Base-by-base conservation (phyloP, 1,140 invertebrate genomes). In the Geopemphigus sp. region DNA sequence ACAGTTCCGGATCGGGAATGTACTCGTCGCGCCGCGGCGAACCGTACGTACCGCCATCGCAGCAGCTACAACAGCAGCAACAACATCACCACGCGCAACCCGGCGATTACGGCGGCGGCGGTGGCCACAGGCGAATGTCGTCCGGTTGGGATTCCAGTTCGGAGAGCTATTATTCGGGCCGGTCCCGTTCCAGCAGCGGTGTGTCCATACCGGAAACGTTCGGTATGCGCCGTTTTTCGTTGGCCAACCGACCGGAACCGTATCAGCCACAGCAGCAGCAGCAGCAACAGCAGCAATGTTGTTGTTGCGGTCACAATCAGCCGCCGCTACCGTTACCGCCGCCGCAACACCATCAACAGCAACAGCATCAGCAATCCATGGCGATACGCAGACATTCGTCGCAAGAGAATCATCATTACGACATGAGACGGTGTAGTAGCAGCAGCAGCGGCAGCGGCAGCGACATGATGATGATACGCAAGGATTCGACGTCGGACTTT, bases 1-100 rank as follows among this genome's bases (percentile, higher is more conserved):
- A 89, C 19, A 84, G 89, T 26, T 83, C 89, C 22, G 85, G 88
- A 82, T 91, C 90, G 22, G 86, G 87, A 39, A 5, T 89, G 88
- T 82, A 88, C 88, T 39, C 84, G 90, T 47, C 88, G 0, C 87
- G 88, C 47, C 84, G 90, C 50, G 88, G 0, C 87, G 88, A 78
- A 14, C 61, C 74, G 39, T 78, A 78, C 74, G 22, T 78, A 12
- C 39, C 57, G 24, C 53, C 54, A 26, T 26, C 32, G 32, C n/a
- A 88, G 87, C 80, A 88, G 17, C 5, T 29, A 10, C 66, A 53
- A 15, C 64, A 45, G n/a, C 14, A 0, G 83, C n/a, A n/a, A n/a
- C n/a, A n/a, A n/a, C n/a, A n/a, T n/a, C n/a, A n/a, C n/a, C n/a
- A n/a, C n/a, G n/a, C n/a, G n/a, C n/a, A n/a, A n/a, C 87, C 83